These are phyloP conservation scores for Tyria jacobaeae DNA, from an alignment of 2,888 invertebrate species.

Conservation along the genomic window DNA sequence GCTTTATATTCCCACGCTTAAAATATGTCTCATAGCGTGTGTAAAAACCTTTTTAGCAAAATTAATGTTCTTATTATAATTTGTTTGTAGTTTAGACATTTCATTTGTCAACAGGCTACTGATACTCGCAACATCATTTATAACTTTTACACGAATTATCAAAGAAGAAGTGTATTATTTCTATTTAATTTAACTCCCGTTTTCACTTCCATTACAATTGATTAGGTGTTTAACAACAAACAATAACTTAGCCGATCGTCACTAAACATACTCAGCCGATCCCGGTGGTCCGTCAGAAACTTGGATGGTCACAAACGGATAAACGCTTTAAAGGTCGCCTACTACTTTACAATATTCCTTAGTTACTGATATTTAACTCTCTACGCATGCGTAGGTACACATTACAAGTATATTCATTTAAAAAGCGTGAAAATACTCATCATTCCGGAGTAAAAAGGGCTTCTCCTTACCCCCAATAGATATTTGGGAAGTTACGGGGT, in stretches of 20 bases:
- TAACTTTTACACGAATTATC: no score
- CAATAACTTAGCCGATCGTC: background rate
- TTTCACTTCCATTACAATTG: background rate
- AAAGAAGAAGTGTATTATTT: no score
- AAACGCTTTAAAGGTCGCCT: background rate
- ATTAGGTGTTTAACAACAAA: background rate
- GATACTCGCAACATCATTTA: slow-evolving; percentile 13
- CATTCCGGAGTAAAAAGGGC: no score
- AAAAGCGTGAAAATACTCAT: no score
- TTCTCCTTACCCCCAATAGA: no score
- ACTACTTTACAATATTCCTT: background rate
- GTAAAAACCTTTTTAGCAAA: slow-evolving; percentile 48
- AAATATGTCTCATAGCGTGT: slow-evolving; percentile 25
- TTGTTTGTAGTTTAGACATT: slow-evolving; percentile 24
- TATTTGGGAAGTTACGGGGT: background rate
- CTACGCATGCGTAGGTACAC: no score
- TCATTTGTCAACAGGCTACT: slow-evolving; percentile 30
- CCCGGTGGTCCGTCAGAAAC: background rate
- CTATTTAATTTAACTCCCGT: background rate
- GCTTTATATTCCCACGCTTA: slow-evolving; percentile 41
- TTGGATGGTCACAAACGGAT: background rate
- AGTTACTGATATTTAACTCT: background rate
- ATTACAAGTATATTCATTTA: no score
- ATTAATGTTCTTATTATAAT: slow-evolving; percentile 42
- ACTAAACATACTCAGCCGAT: background rate